These are phyloP conservation scores for Aeoliscus strigatus DNA, from an alignment of 2,797 vertebrate genomes.

Conservation along the genomic window DNA sequence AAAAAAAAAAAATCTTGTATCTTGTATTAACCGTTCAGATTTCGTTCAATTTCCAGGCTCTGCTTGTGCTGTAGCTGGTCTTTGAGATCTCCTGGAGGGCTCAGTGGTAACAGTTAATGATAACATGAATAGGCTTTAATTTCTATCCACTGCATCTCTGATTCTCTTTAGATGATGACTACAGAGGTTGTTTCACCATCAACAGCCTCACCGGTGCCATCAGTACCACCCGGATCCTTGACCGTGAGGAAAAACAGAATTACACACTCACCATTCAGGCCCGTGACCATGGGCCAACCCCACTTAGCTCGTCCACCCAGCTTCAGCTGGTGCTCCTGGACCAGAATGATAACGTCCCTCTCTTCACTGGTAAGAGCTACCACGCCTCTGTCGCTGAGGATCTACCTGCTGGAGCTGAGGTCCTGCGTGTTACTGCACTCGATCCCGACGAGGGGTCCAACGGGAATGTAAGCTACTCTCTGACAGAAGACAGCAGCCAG, in stretches of 20 bases:
- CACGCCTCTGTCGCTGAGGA: slow-evolving; percentile 80
- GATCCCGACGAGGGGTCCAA: slow-evolving; percentile 83
- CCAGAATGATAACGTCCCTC: slow-evolving; percentile 85
- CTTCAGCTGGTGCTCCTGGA: slow-evolving; percentile 81
- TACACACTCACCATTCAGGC: slow-evolving; percentile 83
- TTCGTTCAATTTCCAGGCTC: too few relatives aligned
- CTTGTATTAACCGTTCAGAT: too few relatives aligned
- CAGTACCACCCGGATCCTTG: slow-evolving; percentile 74
- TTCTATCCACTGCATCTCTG: too few relatives aligned
- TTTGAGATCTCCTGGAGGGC: too few relatives aligned
- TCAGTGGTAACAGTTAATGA: too few relatives aligned
- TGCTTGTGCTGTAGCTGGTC: too few relatives aligned
- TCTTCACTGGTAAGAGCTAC: slow-evolving; percentile 76
- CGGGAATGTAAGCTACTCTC: slow-evolving; percentile 78
- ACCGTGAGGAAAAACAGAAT: slow-evolving; percentile 81
- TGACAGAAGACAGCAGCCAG: slow-evolving; percentile 74
- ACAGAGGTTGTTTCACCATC: slow-evolving; percentile 77
- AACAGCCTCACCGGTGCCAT: slow-evolving; percentile 80
- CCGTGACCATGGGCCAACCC: slow-evolving; percentile 74
- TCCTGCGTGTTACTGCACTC: slow-evolving; percentile 75
- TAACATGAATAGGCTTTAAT: too few relatives aligned
- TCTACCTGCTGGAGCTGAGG: slow-evolving; percentile 67
- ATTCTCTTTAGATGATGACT: slow-evolving; percentile 73
- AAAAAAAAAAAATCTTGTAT: too few relatives aligned
- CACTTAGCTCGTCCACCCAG: slow-evolving; percentile 70